phyloP scores from a whole-genome alignment of 2,113 vertebrate species.

The Strigops habroptila region DNA sequence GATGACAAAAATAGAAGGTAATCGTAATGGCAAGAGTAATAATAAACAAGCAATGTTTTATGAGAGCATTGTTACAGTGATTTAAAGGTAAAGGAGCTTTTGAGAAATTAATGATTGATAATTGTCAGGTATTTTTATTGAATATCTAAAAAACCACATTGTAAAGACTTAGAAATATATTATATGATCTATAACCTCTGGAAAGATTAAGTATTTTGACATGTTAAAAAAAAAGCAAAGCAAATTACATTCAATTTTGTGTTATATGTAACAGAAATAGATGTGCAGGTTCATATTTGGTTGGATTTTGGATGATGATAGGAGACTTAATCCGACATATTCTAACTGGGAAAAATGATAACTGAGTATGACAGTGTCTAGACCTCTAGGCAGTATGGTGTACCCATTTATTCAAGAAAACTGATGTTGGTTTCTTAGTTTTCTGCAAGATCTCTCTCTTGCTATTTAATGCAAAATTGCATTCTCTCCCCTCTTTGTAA shows the following conservation, averaged over 20 bases:
- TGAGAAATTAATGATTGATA: slow-evolving; percentile 33
- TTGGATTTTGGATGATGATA: background rate
- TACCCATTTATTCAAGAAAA: background rate
- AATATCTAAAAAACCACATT: slow-evolving; percentile 5
- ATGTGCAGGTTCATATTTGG: background rate
- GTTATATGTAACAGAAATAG: background rate
- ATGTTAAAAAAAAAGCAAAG: background rate
- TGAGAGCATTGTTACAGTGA: background rate
- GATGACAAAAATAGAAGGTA: slow-evolving; percentile 5
- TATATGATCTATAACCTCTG: background rate
- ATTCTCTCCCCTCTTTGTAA: background rate
- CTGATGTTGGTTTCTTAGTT: background rate
- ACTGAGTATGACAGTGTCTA: background rate
- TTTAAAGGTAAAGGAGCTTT: slow-evolving; percentile 34
- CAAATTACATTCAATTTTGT: background rate
- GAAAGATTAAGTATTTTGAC: slow-evolving; percentile 6
- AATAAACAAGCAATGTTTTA: slow-evolving; percentile 30
- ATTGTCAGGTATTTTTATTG: slow-evolving; percentile 39
- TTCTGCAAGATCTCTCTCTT: background rate
- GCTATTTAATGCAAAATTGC: background rate
- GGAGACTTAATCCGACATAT: background rate
- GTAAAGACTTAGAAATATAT: background rate
- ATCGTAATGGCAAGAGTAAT: background rate
- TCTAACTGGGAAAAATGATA: background rate
- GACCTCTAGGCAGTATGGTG: background rate